Evolutionary conservation across 2,113 vertebrate species (phyloP), one percentile per base, ranked within the genome.

Genomic region (Megaceryle torquata): DNA sequence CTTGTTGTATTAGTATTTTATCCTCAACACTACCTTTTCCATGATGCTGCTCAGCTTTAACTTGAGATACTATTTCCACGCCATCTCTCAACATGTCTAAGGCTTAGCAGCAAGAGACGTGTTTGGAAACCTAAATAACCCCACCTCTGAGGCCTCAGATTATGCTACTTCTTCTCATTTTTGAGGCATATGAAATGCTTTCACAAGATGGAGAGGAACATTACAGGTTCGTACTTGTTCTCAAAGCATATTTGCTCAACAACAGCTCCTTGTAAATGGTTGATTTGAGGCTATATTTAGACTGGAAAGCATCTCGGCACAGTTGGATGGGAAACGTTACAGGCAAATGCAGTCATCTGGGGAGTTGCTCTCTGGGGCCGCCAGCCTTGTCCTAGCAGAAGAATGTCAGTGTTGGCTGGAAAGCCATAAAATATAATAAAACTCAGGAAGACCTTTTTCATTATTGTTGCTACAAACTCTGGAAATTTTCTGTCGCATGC

Each of bases 221-320:
- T 89, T 79, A 80, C 92, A 97, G 61, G 91, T 93, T 80, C 67
- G 67, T 92, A 61, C 91, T 87, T 93, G 91, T 82, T 89, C 81
- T 87, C 83, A 63, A 53, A 35, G 61, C 1, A 1, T 91, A 77
- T 91, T 95, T 94, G 83, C 69, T 91, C 69, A 87, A 80, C 31
- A 89, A 28, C 64, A 54, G 17, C 19, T 95, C 61, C 54, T 82
- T 65, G 21, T 54, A 84, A 79, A 85, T 48, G 80, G 26, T 37
- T 91, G 92, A 41, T 79, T 65, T 84, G 53, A 57, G 64, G 35
- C n/a, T 54, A 41, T 92, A 76, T 72, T 95, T 86, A 76, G 94
- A 75, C 44, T 72, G 88, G 65, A 92, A 94, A 71, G 18, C 19
- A 68, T 56, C 82, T 88, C 1, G 13, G 80, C 94, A 72, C 35